Conservation (phyloP, 2,797 vertebrate genomes). For the Squalus acanthias region DNA sequence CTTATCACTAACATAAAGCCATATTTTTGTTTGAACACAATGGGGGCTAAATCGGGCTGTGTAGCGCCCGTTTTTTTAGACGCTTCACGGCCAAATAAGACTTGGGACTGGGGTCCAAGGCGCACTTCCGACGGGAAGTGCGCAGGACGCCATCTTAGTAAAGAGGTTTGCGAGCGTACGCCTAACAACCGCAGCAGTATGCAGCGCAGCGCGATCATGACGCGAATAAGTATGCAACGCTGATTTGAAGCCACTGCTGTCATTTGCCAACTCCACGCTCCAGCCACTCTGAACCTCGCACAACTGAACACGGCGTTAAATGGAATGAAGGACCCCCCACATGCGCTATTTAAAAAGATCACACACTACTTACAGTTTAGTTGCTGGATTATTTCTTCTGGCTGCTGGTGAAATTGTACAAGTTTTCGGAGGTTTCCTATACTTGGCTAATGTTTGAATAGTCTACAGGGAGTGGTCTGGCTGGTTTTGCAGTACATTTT, state of each 20-base stretch:
- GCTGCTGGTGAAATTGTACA: too few species aligned
- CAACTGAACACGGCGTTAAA: background rate
- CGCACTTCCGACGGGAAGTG: background rate
- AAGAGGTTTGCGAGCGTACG: background rate
- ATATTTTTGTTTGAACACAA: conserved; percentile 11
- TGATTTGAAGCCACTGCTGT: background rate
- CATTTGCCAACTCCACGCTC: background rate
- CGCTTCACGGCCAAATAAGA: too few species aligned
- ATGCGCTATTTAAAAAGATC: background rate
- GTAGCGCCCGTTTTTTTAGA: background rate
- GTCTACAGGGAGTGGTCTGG: background rate
- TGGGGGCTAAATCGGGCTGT: background rate
- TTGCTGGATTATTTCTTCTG: background rate
- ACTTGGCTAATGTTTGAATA: background rate
- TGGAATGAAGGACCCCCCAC: background rate
- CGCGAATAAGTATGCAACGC: background rate
- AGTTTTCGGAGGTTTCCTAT: background rate
- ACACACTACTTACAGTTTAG: background rate
- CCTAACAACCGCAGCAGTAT: background rate
- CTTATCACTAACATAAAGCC: background rate
- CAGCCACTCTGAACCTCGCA: background rate
- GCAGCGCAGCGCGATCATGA: background rate
- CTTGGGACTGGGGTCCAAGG: too few species aligned
- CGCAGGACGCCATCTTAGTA: background rate
- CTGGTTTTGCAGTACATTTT: background rate